Conservation (phyloP, 2,797 vertebrate genomes). For the Eulemur mongoz region DNA sequence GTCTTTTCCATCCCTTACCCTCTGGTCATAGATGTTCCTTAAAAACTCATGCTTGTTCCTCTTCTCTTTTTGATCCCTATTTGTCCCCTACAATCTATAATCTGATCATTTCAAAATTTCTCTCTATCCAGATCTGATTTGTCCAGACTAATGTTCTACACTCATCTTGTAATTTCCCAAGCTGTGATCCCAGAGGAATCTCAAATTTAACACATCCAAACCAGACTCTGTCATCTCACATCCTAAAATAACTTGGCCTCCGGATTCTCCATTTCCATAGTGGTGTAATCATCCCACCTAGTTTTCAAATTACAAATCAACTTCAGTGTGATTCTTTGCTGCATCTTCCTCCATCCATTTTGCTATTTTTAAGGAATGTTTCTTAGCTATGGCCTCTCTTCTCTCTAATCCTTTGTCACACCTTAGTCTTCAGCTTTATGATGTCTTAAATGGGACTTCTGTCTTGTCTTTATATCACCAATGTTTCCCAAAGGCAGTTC, state of each 20-base stretch:
- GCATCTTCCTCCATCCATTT: not conserved
- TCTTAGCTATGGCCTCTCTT: not conserved
- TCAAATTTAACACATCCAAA: not conserved
- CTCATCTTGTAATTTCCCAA: not conserved
- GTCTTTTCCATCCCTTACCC: not conserved
- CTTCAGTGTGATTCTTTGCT: not conserved
- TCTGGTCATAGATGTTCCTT: not conserved
- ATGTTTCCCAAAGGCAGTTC: not conserved
- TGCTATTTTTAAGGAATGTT: not conserved
- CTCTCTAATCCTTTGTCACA: not conserved
- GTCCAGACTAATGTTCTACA: not conserved
- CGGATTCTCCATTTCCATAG: not conserved
- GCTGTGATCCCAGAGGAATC: not conserved
- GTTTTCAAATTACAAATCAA: slow-evolving; percentile 18
- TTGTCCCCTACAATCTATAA: not conserved
- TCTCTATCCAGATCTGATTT: not conserved
- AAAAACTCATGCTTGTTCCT: not conserved
- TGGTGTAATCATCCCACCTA: not conserved
- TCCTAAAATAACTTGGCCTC: slow-evolving; percentile 6
- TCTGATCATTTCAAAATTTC: not conserved
- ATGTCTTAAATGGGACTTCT: not conserved
- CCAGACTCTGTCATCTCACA: not conserved
- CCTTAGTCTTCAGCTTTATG: not conserved
- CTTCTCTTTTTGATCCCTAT: not conserved
- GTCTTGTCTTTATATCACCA: not conserved